Base-by-base conservation (phyloP, 2,113 vertebrate genomes). In the Meriones unguiculatus region DNA sequence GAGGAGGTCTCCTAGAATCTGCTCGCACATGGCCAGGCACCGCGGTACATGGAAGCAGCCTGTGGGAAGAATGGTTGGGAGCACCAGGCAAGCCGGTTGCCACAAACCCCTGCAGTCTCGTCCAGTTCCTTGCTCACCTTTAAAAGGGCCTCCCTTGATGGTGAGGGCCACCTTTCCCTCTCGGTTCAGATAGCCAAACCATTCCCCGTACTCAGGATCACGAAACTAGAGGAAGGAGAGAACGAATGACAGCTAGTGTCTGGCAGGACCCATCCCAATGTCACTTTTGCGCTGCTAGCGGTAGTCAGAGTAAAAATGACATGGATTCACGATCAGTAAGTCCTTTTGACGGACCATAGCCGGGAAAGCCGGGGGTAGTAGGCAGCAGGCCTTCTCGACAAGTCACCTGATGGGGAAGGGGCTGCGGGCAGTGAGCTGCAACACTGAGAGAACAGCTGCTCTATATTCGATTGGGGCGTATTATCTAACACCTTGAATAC, bases 111-210 rank as follows among this genome's bases (percentile, higher is more conserved):
- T 7, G 57, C 7, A 11, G 24, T 30, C 17, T 89, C 4, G 20
- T 38, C 77, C 81, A 3, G 12, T 52, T 7, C 38, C 80, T 73
- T 7, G 32, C 96, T 98, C 91, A 99, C 99, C 99, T 99, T 99
- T 99, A 96, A 99, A 99, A 30, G 99, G 99, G 0, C 99, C 99
- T 82, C 99, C 99, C 98, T 99, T 99, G 89, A 99, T 99, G 95
- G 98, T 98, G 97, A 99, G 98, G 0, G 98, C 98, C 4, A 99
- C 98, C 46, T 98, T 98, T 3, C 99, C 99, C 41, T 99, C 98
- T 67, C 98, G 99, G 77, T 97, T 99, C 98, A 99, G 97, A 96
- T 99, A 99, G 72, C 99, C 99, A 96, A 99, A 99, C 99, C 99
- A 99, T 84, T 99, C 99, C 0, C 99, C 99, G 0, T 96, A 88